phyloP scores from a whole-genome alignment of 1,140 invertebrate genomes.

The Bombus superbus region DNA sequence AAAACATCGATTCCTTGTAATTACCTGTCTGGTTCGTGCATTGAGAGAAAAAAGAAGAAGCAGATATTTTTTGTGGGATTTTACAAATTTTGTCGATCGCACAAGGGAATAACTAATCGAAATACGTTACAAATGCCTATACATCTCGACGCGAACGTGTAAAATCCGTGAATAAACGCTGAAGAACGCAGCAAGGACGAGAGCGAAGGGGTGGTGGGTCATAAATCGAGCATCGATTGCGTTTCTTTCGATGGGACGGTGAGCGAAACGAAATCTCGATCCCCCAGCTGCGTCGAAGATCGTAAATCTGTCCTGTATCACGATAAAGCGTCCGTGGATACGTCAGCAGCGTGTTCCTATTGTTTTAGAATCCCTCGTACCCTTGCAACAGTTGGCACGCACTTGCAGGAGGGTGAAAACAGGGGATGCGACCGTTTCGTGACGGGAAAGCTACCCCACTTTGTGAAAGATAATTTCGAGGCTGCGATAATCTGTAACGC shows the following conservation, averaged over 20 bases:
- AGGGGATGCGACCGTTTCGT: neutral
- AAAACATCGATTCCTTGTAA: no score
- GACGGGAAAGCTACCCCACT: conserved; percentile 24
- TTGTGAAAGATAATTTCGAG: conserved; percentile 36
- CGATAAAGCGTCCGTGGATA: conserved; percentile 32
- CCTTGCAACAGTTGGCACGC: conserved; percentile 47
- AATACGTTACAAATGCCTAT: neutral
- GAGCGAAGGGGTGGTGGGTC: neutral
- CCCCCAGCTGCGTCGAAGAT: conserved; percentile 7
- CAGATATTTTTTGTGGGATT: neutral
- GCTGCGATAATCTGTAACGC: conserved; percentile 25
- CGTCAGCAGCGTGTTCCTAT: conserved; percentile 34
- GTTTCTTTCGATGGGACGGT: neutral
- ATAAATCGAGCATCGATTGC: conserved; percentile 25
- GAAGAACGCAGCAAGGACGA: neutral
- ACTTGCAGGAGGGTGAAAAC: conserved; percentile 38
- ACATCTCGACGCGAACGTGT: neutral
- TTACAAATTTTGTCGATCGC: neutral
- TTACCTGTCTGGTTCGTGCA: no score
- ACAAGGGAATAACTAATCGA: neutral
- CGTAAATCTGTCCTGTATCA: conserved; percentile 45
- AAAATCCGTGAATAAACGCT: neutral
- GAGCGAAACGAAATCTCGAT: conserved; percentile 22
- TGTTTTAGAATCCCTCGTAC: conserved; percentile 23
- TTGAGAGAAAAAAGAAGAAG: neutral